Conservation (phyloP, 1,140 invertebrate genomes). For the Drosophila repleta region DNA sequence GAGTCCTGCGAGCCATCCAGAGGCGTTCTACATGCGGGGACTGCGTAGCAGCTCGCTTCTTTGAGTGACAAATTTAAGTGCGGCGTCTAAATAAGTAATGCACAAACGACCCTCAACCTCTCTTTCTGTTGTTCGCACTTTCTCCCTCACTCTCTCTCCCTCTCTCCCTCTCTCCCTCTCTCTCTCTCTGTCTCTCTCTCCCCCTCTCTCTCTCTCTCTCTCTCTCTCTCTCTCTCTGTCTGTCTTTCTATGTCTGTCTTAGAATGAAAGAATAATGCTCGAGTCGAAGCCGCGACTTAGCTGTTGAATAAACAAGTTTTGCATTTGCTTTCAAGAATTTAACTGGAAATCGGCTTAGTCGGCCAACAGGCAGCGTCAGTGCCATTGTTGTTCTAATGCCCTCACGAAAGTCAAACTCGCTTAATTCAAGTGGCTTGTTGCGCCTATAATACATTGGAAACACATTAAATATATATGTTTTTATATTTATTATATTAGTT, state of each 20-base stretch:
- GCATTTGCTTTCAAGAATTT: slow-evolving; percentile 75
- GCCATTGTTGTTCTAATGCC: slow-evolving; percentile 42
- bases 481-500: not conserved
- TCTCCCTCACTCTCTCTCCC: not conserved
- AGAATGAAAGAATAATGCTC: slow-evolving; percentile 43
- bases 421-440: not conserved
- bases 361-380: slow-evolving; percentile 36
- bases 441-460: too few species aligned
- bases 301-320: slow-evolving; percentile 77
- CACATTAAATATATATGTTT: too few species aligned
- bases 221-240: not conserved
- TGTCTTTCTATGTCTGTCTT: slow-evolving; percentile 6
- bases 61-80: slow-evolving; percentile 78
- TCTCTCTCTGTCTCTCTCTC: not conserved
- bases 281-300: slow-evolving; percentile 63
- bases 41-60: slow-evolving; percentile 27
- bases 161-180: not conserved
- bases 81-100: slow-evolving; percentile 74
- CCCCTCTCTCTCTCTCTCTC: not conserved
- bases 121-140: not conserved
- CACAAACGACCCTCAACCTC: not conserved
- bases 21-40: slow-evolving; percentile 1
- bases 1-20: slow-evolving; percentile 16
- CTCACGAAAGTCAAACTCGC: slow-evolving; percentile 21
- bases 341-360: slow-evolving; percentile 71